Evolutionary conservation across 2,113 vertebrate species (phyloP).

Genomic region (Lanius ludovicianus): DNA sequence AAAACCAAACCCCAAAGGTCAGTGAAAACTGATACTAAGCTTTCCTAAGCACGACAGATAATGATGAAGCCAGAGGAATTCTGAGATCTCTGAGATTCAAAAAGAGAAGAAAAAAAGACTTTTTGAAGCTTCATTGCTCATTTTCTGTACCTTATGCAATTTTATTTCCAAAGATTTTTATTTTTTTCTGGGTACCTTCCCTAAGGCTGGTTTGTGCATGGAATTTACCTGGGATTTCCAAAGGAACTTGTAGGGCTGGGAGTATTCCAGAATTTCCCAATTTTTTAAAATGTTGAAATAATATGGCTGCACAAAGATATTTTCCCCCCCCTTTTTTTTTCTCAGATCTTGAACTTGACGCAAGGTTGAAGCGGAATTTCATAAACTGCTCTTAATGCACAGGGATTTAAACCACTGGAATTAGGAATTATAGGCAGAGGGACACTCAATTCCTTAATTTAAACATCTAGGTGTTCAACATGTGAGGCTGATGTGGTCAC

Average conservation of each 20-base stretch:
- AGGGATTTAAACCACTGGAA: not conserved
- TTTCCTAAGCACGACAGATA: not conserved
- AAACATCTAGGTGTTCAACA: not conserved
- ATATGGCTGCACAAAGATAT: not conserved
- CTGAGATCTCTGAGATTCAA: not conserved
- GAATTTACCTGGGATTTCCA: not conserved
- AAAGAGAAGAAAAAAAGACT: not conserved
- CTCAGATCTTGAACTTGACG: not conserved
- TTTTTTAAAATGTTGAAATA: not conserved
- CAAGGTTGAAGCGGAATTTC: not conserved
- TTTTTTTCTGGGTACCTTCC: not conserved
- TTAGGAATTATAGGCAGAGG: not conserved
- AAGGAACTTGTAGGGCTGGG: not conserved
- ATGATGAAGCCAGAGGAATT: not conserved
- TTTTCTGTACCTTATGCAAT: not conserved
- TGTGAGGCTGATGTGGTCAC: not conserved
- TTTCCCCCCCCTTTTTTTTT: not conserved
- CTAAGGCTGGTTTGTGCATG: not conserved
- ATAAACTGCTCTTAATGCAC: not conserved
- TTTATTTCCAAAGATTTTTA: not conserved
- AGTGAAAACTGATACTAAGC: not conserved
- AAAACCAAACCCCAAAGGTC: not conserved
- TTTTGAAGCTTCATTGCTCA: not conserved
- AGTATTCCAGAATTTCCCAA: not conserved
- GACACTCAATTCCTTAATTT: constrained; percentile 5